Evolutionary conservation across 2,888 invertebrate genomes (phyloP).

Genomic region (Eurytoma californica): DNA sequence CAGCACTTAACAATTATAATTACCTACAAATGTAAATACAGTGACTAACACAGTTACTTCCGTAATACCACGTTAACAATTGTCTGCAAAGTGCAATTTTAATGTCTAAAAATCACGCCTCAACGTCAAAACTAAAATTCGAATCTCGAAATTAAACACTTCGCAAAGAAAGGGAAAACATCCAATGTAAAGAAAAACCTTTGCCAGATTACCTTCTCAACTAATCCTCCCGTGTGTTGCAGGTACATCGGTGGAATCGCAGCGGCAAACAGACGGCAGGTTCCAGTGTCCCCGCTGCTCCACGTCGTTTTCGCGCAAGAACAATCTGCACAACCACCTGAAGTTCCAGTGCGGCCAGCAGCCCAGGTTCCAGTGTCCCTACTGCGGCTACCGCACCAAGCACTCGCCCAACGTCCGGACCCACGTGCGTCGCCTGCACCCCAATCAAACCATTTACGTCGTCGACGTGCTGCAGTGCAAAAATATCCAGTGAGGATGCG

Average conservation of each 20-base stretch:
- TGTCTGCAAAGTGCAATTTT: no score
- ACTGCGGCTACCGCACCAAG: conserved; percentile 72
- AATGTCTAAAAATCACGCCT: no score
- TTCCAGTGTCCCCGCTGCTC: conserved; percentile 66
- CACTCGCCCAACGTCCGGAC: conserved; percentile 73
- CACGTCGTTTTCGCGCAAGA: conserved; percentile 69
- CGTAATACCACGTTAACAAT: no score
- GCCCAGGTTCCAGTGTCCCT: conserved; percentile 68
- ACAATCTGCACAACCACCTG: conserved; percentile 70
- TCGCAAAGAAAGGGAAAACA: not conserved
- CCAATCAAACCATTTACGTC: conserved; percentile 63
- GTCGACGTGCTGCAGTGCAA: conserved; percentile 40
- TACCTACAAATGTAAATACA: no score
- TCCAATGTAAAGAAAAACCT: not conserved
- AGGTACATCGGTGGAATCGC: not conserved
- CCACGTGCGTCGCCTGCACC: conserved; percentile 67
- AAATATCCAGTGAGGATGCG: not conserved
- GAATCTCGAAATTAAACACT: no score
- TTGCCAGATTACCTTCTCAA: not conserved
- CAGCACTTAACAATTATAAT: no score
- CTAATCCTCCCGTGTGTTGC: conserved; percentile 31
- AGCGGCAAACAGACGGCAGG: not conserved
- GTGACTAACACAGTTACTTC: no score
- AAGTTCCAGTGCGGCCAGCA: conserved; percentile 71
- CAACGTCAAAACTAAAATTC: no score